Conservation (phyloP, 2,888 invertebrate species). For the Dryobota labecula region DNA sequence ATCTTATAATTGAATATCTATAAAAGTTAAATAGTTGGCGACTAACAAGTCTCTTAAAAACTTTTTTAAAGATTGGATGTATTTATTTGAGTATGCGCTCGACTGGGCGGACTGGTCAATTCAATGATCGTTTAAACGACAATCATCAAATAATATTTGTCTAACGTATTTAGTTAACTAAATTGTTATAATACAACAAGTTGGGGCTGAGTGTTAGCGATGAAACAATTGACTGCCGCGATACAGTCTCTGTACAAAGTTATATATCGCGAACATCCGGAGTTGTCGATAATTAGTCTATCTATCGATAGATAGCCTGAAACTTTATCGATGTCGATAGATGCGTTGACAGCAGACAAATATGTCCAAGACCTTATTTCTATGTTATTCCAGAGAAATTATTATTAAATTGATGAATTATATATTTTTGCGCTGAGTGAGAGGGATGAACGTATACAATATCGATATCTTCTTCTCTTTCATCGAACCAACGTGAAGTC, state of each 20-base stretch:
- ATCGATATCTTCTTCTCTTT: conserved; percentile 39
- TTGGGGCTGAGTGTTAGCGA: conserved; percentile 59
- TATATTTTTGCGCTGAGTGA: not conserved
- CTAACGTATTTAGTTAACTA: conserved; percentile 66
- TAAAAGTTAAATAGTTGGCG: conserved; percentile 55
- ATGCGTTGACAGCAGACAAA: conserved; percentile 23
- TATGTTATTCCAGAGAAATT: conserved; percentile 10
- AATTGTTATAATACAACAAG: conserved; percentile 61
- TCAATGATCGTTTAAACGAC: conserved; percentile 54
- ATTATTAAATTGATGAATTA: conserved; percentile 16
- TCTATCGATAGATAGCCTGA: conserved; percentile 49
- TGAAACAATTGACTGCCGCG: conserved; percentile 45
- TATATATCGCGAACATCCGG: conserved; percentile 49
- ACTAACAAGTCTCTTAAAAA: conserved; percentile 53
- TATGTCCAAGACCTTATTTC: conserved; percentile 11
- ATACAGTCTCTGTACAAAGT: conserved; percentile 52
- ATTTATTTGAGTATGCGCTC: conserved; percentile 22
- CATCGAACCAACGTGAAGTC: not conserved
- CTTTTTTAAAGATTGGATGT: conserved; percentile 37
- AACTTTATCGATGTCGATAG: conserved; percentile 59
- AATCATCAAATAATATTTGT: conserved; percentile 63
- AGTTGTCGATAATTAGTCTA: conserved; percentile 47
- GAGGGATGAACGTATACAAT: conserved; percentile 20
- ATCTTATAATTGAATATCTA: conserved; percentile 56
- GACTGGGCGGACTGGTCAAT: conserved; percentile 54